These are phyloP conservation scores for Abramis brama DNA, from an alignment of 2,113 vertebrate genomes.

Conservation along the genomic window DNA sequence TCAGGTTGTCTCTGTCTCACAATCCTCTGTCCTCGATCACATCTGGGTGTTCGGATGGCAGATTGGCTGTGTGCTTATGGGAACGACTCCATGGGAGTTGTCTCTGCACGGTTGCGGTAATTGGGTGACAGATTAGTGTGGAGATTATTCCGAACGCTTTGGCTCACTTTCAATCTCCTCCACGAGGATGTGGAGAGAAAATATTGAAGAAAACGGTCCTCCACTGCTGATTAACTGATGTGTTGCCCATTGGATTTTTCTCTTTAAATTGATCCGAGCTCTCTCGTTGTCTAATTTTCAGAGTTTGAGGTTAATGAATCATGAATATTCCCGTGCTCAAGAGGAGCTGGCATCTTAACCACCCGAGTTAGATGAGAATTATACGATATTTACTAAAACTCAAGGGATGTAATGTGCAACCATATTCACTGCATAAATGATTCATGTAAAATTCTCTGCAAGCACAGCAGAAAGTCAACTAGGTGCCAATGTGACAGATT, in stretches of 20 bases:
- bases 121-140: constrained; percentile 66
- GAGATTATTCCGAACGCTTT: constrained; percentile 52
- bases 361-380: not conserved
- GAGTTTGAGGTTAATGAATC: constrained; percentile 28
- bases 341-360: not conserved
- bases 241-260: constrained; percentile 15
- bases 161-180: constrained; percentile 26
- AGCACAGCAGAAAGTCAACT: not conserved
- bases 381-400: not conserved
- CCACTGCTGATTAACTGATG: constrained; percentile 34
- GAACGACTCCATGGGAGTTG: constrained; percentile 58
- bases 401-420: not conserved
- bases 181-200: not conserved
- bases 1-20: not conserved
- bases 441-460: not conserved
- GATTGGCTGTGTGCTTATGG: constrained; percentile 43
- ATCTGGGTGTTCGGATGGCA: constrained; percentile 60
- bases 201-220: constrained; percentile 23
- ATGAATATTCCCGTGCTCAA: not conserved
- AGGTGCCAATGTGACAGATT: not conserved
- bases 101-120: constrained; percentile 65
- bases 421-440: not conserved
- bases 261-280: constrained; percentile 31
- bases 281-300: not conserved
- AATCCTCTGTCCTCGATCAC: constrained; percentile 51